Evolutionary conservation across 2,888 invertebrate genomes (phyloP).

Genomic region (Parascotia fuliginaria): DNA sequence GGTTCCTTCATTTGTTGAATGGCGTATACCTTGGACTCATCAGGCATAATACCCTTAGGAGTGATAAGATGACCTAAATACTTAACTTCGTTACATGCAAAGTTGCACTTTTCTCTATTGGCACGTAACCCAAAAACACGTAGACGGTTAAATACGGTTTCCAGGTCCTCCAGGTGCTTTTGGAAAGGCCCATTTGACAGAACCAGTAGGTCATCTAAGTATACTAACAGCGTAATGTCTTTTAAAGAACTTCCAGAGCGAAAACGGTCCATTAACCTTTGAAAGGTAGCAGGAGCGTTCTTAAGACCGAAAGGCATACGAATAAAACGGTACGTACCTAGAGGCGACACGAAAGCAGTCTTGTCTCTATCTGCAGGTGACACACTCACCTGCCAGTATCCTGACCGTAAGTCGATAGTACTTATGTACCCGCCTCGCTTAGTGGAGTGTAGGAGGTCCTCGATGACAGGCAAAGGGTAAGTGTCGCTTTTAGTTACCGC

Average conservation of each 20-base stretch:
- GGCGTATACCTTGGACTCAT: not conserved
- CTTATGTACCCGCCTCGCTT: not conserved
- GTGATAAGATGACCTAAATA: not conserved
- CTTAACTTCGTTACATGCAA: not conserved
- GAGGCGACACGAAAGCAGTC: not conserved
- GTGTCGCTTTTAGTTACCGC: slow-evolving; percentile 32
- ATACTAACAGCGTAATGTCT: not conserved
- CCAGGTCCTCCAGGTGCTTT: slow-evolving; percentile 4
- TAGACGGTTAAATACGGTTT: slow-evolving; percentile 5
- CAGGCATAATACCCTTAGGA: not conserved
- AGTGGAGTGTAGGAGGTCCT: not conserved
- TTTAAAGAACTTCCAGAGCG: not conserved
- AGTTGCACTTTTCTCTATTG: not conserved
- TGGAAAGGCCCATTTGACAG: not conserved
- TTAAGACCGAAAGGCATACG: slow-evolving; percentile 19
- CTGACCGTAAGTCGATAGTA: not conserved
- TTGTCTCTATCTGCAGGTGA: not conserved
- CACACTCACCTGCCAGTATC: slow-evolving; percentile 18
- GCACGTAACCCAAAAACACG: not conserved
- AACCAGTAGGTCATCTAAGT: not conserved
- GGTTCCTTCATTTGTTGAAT: not conserved
- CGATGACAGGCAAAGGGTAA: not conserved
- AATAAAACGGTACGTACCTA: not conserved
- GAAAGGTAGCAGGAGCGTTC: slow-evolving; percentile 52
- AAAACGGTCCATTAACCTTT: not conserved